phyloP scores from a whole-genome alignment of 2,113 vertebrate species.

The Hyperopisus bebe region DNA sequence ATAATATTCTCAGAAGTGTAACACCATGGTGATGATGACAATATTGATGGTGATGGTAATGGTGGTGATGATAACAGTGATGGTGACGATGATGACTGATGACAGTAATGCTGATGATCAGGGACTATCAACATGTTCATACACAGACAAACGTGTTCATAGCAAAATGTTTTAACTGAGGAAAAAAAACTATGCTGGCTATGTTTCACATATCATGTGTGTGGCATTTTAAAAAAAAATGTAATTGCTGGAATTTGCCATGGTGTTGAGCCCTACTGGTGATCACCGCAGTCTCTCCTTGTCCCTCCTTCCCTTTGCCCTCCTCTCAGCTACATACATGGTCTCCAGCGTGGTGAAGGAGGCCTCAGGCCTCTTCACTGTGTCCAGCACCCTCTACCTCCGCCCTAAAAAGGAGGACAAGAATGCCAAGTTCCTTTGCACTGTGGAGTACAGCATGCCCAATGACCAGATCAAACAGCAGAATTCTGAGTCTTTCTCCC shows the following conservation, averaged over 20 bases:
- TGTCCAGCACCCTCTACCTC: constrained; percentile 67
- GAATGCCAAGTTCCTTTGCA: constrained; percentile 65
- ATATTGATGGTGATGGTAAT: neutral
- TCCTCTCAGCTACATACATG: constrained; percentile 57
- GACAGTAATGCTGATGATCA: neutral
- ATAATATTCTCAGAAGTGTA: neutral
- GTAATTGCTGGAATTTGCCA: neutral
- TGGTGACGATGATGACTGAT: neutral
- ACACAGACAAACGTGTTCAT: neutral
- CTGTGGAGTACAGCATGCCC: constrained; percentile 61
- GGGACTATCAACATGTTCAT: neutral
- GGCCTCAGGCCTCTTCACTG: constrained; percentile 66
- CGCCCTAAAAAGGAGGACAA: constrained; percentile 60
- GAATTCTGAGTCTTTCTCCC: constrained; percentile 55
- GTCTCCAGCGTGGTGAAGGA: constrained; percentile 63
- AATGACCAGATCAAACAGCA: constrained; percentile 32
- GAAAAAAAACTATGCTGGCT: neutral
- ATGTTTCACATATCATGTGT: neutral
- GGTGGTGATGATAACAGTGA: neutral
- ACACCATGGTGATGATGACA: neutral
- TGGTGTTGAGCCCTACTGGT: neutral
- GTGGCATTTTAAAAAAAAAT: neutral
- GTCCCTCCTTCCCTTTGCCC: neutral
- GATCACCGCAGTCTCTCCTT: neutral
- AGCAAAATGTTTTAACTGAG: neutral